A percentile compares a stretch with the other conserved stretches of the same genome.
Conservation (phyloP, 2,797 vertebrate species). For the Danio jaintianensis region DNA sequence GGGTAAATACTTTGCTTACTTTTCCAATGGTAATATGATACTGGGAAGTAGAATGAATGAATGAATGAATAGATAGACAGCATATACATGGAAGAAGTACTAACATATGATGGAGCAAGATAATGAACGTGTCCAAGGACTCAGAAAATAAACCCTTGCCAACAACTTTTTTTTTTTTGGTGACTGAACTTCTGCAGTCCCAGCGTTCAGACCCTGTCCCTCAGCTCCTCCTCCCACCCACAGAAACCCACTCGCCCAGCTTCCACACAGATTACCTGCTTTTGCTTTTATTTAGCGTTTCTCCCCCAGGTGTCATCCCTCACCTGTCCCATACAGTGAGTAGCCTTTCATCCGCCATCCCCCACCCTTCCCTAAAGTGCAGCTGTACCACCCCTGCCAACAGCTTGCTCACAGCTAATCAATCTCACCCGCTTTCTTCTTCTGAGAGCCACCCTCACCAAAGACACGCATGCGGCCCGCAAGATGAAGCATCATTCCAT, state of each 20-base stretch:
- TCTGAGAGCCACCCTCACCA: constrained; percentile 35
- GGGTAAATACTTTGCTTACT: no score
- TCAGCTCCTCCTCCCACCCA: constrained; percentile 2
- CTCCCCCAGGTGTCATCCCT: constrained; percentile 79
- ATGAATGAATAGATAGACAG: no score
- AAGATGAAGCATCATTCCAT: constrained; percentile 59
- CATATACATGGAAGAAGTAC: not conserved
- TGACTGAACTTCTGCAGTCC: not conserved
- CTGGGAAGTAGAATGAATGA: no score
- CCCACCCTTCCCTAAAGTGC: constrained; percentile 25
- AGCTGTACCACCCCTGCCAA: constrained; percentile 75
- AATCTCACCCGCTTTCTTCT: constrained; percentile 72
- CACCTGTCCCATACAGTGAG: constrained; percentile 84
- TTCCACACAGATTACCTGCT: constrained; percentile 72
- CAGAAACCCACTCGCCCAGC: constrained; percentile 33
- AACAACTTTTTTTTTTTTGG: not conserved
- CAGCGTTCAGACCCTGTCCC: no score
- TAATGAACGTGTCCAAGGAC: not conserved
- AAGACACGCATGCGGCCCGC: constrained; percentile 39
- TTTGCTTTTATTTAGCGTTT: constrained; percentile 76
- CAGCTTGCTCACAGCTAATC: constrained; percentile 83
- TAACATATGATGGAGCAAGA: not conserved
- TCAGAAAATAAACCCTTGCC: not conserved
- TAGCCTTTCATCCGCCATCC: constrained; percentile 77
- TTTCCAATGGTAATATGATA: no score